Evolutionary conservation across 2,888 invertebrate genomes (phyloP).

Genomic region (Thecophora atra): DNA sequence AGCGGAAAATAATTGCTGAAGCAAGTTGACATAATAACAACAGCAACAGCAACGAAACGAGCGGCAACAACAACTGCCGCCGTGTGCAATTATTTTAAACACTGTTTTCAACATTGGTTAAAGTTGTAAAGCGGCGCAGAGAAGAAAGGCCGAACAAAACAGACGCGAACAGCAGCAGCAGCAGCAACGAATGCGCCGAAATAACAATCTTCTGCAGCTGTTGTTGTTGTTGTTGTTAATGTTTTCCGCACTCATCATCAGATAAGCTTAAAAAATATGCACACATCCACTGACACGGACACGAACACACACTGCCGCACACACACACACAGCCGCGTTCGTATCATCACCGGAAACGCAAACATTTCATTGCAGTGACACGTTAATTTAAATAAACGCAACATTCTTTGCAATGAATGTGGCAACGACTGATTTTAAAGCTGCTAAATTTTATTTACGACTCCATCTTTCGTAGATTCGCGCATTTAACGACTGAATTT

Average conservation of each 20-base stretch:
- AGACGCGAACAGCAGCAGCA: not conserved
- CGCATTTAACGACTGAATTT: no score
- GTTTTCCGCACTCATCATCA: constrained; percentile 9
- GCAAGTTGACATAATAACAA: not conserved
- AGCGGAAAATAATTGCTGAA: not conserved
- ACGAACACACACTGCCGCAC: not conserved
- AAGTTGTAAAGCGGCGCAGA: not conserved
- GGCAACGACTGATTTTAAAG: not conserved
- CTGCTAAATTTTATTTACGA: not conserved
- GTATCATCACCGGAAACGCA: constrained; percentile 61
- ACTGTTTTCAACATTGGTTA: not conserved
- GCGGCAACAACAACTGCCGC: not conserved
- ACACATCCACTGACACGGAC: not conserved
- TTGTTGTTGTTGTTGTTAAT: constrained; percentile 7
- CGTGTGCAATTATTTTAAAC: constrained; percentile 12
- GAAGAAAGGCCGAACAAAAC: not conserved
- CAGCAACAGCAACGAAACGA: not conserved
- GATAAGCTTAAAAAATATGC: constrained; percentile 9
- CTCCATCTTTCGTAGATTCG: no score
- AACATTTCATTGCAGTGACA: constrained; percentile 44
- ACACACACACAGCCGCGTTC: constrained; percentile 24
- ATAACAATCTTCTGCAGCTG: not conserved
- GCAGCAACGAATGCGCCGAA: not conserved
- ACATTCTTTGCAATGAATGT: constrained; percentile 16
- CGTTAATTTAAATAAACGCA: not conserved